Evolutionary conservation across 2,888 invertebrate species (phyloP).

Genomic region (Coenonympha glycerion): DNA sequence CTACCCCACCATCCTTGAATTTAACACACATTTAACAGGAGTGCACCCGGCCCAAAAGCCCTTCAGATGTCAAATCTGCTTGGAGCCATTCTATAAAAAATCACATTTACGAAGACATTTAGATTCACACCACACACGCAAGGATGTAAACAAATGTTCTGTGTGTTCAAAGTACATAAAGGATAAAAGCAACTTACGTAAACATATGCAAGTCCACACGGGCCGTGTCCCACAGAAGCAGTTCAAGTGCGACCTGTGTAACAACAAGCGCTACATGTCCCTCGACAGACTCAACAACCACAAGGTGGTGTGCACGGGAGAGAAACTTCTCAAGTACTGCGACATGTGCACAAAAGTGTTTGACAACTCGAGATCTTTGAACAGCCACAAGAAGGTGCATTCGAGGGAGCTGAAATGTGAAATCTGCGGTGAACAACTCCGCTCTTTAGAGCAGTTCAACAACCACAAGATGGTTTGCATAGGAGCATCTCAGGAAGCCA

Average conservation of each 20-base stretch:
- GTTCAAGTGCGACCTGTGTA: conserved; percentile 73
- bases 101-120: conserved; percentile 70
- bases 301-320: conserved; percentile 72
- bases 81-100: conserved; percentile 73
- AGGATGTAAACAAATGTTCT: conserved; percentile 74
- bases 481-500: conserved; percentile 49
- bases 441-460: conserved; percentile 70
- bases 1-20: conserved; percentile 71
- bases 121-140: conserved; percentile 68
- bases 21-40: conserved; percentile 71
- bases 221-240: conserved; percentile 72
- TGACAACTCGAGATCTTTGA: conserved; percentile 72
- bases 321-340: conserved; percentile 70
- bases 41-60: conserved; percentile 74
- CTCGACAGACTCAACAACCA: conserved; percentile 72
- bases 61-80: conserved; percentile 72
- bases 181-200: conserved; percentile 73
- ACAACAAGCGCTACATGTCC: conserved; percentile 74
- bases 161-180: conserved; percentile 75
- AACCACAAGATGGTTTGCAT: conserved; percentile 71
- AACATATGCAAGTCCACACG: conserved; percentile 76
- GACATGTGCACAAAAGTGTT: conserved; percentile 76
- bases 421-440: conserved; percentile 69
- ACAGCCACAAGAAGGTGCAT: conserved; percentile 74
- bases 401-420: conserved; percentile 73